Evolutionary conservation across 2,797 vertebrate genomes (phyloP).

Genomic region (Phoeniculus purpureus): DNA sequence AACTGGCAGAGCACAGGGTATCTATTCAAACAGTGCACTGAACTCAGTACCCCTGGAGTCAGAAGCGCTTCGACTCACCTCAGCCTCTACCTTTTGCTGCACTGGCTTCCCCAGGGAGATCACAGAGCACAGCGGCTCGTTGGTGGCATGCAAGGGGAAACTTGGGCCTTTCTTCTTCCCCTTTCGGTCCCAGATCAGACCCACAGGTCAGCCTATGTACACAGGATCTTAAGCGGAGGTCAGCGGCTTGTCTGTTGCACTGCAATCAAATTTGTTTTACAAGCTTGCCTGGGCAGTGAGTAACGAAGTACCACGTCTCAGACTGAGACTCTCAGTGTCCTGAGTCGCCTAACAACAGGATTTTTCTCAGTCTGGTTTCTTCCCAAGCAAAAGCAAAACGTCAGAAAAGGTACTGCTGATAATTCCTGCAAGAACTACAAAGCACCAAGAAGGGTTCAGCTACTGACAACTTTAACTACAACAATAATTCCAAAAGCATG

Average conservation of each 20-base stretch:
- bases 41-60: background rate
- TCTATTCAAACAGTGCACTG: background rate
- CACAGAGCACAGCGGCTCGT: background rate
- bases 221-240: constrained; percentile 57
- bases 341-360: constrained; percentile 36
- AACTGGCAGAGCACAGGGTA: fast-evolving
- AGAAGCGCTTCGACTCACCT: background rate
- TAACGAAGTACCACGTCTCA: constrained; percentile 69
- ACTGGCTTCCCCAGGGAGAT: background rate
- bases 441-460: background rate
- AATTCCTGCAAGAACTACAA: constrained; percentile 2
- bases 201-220: constrained; percentile 33
- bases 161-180: background rate
- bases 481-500: background rate
- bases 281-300: constrained; percentile 62
- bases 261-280: constrained; percentile 72
- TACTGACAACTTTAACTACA: background rate
- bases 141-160: background rate
- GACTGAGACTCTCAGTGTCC: constrained; percentile 45
- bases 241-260: constrained; percentile 42
- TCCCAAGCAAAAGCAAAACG: constrained; percentile 24
- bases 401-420: background rate
- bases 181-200: constrained; percentile 8
- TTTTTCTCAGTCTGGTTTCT: constrained; percentile 29
- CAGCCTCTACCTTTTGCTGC: background rate